Base-by-base conservation (phyloP, 2,888 invertebrate species). In the Ashinkailepas kermadecensis region DNA sequence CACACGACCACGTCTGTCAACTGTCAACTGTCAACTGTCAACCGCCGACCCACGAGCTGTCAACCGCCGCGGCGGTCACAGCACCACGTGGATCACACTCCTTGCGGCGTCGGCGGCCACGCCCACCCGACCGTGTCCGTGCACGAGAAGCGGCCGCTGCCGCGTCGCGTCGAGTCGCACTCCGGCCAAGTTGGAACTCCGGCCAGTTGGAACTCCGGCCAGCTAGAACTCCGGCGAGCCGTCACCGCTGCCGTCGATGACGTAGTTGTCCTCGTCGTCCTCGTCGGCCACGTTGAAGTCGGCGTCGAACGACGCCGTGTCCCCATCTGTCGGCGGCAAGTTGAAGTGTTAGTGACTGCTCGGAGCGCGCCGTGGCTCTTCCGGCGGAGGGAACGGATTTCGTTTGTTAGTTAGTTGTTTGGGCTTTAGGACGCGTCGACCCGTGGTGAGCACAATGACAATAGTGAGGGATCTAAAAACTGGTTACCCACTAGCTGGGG, bases 221-320 rank as follows among this genome's bases (percentile, higher is more conserved):
- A 39, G 39, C 39, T 39, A 39, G 39, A 39, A 39, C 39, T 39
- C 39, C 25, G 39, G 70, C 10, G 64, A n/a, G 13, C 70, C 70
- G 39, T 23, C 39, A 15, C 70, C 70, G 70, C 70, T 70, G 39
- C 70, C 70, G 15, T 70, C 70, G 39, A 70, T 39, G 70, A 70
- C 70, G 39, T 70, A 70, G 39, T 70, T 70, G 70, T 70, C 70
- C 78, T 82, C 13, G 67, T 83, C 80, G 59, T 83, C 78, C 56
- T 81, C 67, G 81, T 81, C 78, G 78, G 80, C 81, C 23, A 56
- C 39, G 64, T 25, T 13, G 70, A 78, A 78, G 56, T 82, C 80
- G 25, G 70, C 39, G 18, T 83, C 81, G n/a, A 83, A 78, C 23
- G 65, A 18, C 65, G 39, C 39, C 9, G 54, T 67, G 81, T 67